Conservation (phyloP, 2,888 invertebrate species). For the Chrysolina oricalcia region DNA sequence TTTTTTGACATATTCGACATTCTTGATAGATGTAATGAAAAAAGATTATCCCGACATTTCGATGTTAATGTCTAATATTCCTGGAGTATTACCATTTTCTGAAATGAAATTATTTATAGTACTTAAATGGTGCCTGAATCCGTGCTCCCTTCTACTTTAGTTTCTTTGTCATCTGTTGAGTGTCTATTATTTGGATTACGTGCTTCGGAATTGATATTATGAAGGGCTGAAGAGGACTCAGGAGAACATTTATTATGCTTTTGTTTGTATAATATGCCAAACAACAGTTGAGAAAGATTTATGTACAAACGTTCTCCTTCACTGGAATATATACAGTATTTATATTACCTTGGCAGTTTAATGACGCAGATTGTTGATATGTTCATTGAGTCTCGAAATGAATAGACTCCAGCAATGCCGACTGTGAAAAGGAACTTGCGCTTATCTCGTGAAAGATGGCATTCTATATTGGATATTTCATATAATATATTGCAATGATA, state of each 20-base stretch:
- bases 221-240: slow-evolving; percentile 3
- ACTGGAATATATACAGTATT: neutral
- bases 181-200: slow-evolving; percentile 12
- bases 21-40: no score
- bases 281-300: slow-evolving; percentile 3
- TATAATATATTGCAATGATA: no score
- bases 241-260: slow-evolving; percentile 6
- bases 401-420: neutral
- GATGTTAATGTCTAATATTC: neutral
- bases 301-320: neutral
- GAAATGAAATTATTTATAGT: neutral
- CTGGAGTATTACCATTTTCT: neutral
- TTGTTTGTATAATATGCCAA: slow-evolving; percentile 4
- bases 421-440: neutral
- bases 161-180: slow-evolving; percentile 3
- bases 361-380: slow-evolving; percentile 3
- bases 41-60: no score
- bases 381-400: neutral
- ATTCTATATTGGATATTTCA: neutral
- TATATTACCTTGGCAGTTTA: neutral
- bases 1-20: no score
- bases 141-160: neutral
- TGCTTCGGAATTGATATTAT: slow-evolving; percentile 4
- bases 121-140: neutral
- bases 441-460: neutral